phyloP scores from a whole-genome alignment of 2,888 invertebrate species.

The Thyatira batis region DNA sequence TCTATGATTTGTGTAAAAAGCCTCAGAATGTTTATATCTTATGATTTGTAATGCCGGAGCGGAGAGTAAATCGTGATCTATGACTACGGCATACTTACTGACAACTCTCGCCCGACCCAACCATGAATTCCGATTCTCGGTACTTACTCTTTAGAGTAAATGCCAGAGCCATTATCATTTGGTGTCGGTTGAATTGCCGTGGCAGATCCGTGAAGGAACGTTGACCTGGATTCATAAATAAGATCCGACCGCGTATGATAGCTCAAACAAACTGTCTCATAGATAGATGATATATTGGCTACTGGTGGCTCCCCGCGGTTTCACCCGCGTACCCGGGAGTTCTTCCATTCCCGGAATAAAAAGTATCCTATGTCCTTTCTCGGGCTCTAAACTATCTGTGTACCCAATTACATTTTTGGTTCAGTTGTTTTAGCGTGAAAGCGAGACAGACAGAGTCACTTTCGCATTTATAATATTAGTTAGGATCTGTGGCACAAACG shows the following conservation, averaged over 20 bases:
- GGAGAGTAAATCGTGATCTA: slow-evolving; percentile 54
- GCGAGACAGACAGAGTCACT: too few relatives aligned
- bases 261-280: slow-evolving; percentile 23
- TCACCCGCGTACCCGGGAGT: too few relatives aligned
- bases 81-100: slow-evolving; percentile 45
- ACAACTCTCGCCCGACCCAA: slow-evolving; percentile 36
- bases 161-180: slow-evolving; percentile 59
- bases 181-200: slow-evolving; percentile 51
- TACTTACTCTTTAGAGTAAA: slow-evolving; percentile 40
- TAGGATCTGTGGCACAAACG: too few relatives aligned
- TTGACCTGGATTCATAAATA: slow-evolving; percentile 50
- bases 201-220: slow-evolving; percentile 60
- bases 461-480: too few relatives aligned
- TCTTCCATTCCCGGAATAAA: too few relatives aligned
- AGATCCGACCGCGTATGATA: slow-evolving; percentile 19
- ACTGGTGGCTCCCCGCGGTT: too few relatives aligned
- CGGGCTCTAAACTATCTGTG: too few relatives aligned
- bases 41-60: slow-evolving; percentile 1
- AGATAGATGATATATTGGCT: slow-evolving; percentile 44
- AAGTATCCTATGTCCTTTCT: too few relatives aligned
- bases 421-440: too few relatives aligned
- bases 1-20: not conserved
- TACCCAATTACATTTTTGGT: too few relatives aligned
- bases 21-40: not conserved
- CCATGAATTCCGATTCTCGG: slow-evolving; percentile 54